Conservation (phyloP, 2,113 vertebrate species). For the Alces alces region DNA sequence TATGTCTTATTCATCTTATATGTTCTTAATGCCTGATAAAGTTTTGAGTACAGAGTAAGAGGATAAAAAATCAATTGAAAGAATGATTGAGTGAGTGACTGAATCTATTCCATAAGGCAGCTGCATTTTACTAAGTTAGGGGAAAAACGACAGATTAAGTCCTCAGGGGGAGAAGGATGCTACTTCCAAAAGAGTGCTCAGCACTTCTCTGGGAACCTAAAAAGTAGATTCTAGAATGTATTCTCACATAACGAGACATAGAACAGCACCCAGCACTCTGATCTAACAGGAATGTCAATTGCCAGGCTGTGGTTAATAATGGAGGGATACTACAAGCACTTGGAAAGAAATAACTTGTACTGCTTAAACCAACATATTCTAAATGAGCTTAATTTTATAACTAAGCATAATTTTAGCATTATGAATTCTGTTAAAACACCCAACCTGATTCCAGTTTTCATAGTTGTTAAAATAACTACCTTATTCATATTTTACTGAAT, state of each 20-base stretch:
- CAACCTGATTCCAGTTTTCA: not conserved
- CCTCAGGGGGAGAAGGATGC: not conserved
- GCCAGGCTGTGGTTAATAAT: not conserved
- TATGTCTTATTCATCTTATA: not conserved
- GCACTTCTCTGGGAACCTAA: not conserved
- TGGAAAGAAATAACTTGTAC: not conserved
- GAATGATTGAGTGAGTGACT: not conserved
- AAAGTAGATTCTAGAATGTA: not conserved
- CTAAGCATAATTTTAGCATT: not conserved
- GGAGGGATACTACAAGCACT: not conserved
- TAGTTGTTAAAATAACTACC: not conserved
- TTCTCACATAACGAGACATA: not conserved
- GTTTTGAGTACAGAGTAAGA: not conserved
- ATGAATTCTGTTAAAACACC: not conserved
- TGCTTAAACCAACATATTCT: not conserved
- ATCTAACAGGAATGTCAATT: not conserved
- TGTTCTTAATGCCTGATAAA: not conserved
- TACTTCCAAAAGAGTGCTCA: not conserved
- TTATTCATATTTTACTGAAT: not conserved
- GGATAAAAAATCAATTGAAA: not conserved
- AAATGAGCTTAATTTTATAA: not conserved
- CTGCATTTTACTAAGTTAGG: not conserved
- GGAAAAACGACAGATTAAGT: not conserved
- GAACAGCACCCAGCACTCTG: not conserved
- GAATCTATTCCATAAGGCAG: not conserved